Evolutionary conservation across 2,797 vertebrate species (phyloP).

Genomic region (Pyrocephalus nanus): DNA sequence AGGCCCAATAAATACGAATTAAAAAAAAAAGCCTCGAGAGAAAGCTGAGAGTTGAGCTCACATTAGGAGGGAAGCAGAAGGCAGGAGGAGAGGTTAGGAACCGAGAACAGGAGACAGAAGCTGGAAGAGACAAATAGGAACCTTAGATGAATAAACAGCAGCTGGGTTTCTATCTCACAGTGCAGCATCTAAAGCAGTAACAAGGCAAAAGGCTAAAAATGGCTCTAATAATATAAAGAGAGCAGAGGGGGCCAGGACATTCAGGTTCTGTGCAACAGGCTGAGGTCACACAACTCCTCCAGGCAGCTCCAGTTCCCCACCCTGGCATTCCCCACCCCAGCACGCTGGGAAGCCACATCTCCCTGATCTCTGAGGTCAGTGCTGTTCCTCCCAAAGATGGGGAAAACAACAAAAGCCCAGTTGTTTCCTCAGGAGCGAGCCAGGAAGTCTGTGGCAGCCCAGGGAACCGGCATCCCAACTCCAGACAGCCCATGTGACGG

Average conservation of each 20-base stretch:
- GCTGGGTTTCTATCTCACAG: background rate
- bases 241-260: background rate
- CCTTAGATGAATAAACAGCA: conserved; percentile 71
- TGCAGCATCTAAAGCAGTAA: conserved; percentile 21
- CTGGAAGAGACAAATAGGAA: conserved; percentile 85
- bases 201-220: background rate
- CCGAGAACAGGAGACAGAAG: conserved; percentile 82
- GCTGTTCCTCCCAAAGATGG: background rate
- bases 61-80: conserved; percentile 80
- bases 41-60: conserved; percentile 79
- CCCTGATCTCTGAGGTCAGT: background rate
- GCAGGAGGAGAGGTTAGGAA: conserved; percentile 83
- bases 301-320: background rate
- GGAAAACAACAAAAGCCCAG: conserved; percentile 41
- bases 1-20: conserved; percentile 10
- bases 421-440: conserved; percentile 34
- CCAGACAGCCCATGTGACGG: background rate
- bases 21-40: conserved; percentile 61
- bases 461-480: background rate
- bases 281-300: background rate
- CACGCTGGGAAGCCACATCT: background rate
- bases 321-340: background rate
- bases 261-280: background rate
- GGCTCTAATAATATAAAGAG: background rate
- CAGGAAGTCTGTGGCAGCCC: conserved; percentile 29